Base-by-base conservation (phyloP, 1,140 invertebrate genomes). In the Trialeurodes vaporariorum region DNA sequence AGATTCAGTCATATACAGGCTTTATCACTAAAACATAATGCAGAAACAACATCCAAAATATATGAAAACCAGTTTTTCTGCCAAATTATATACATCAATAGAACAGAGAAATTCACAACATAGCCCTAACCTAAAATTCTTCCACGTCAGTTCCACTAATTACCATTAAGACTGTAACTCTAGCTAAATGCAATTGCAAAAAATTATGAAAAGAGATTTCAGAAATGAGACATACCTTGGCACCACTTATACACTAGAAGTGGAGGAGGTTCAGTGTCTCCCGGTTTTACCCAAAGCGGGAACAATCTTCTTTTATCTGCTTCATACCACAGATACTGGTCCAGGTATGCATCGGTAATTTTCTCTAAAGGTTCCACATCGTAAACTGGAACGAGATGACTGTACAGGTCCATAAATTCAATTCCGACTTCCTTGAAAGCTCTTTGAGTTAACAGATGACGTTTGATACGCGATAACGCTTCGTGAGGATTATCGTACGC, bases 401-500 rank as follows among this genome's bases (percentile, higher is more conserved):
- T 98, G 80, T 99, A 99, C 27, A 99, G 81, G 78, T 99, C 98
- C 98, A 99, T 99, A 78, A 99, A 99, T 79, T 99, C 98, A 73
- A 99, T 99, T 21, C 96, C 95, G 67, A 93, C 90, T 85, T 99
- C 96, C 82, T 98, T 98, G 76, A 99, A 99, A 27, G 95, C 93
- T 80, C 98, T 85, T 78, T 98, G 96, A 0, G 98, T 99, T 0
- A 99, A 81, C 72, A 99, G 82, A 81, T 99, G 98, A 87, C 98
- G 92, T 78, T 99, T 99, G 72, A 99, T 99, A 75, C 98, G 89
- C 0, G 97, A 99, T 62, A 99, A 78, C 1, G 97, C 97, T 79
- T 99, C 98, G 73, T 99, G 97, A 66, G 98, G 98, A 83, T 99
- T 99, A 77, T 99, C 98, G 76, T 99, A 99, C 0, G 98, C 98